Evolutionary conservation across 2,113 vertebrate species (phyloP), one percentile per base, ranked within the genome.

Genomic region (Hippocampus barbouri): DNA sequence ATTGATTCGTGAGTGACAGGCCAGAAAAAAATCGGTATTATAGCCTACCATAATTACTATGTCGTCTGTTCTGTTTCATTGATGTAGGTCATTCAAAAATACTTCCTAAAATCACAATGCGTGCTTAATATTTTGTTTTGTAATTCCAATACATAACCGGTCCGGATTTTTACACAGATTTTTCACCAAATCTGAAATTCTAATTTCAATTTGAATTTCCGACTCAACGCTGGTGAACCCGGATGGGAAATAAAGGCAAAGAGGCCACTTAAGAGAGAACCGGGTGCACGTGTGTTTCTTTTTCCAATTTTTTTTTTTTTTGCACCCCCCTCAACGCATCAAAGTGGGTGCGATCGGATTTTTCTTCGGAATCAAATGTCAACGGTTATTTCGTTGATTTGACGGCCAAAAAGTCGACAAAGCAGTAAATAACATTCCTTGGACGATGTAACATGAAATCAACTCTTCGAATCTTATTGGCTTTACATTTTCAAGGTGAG

Each of bases 221-320:
- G 21, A n/a, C 15, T 20, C 4, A 1, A 51, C 6, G 53, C 53
- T n/a, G 53, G 18, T 20, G 18, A 7, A 54, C 3, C 21, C 53
- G 8, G 20, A 54, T n/a, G 53, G 6, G 21, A n/a, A 10, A n/a
- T 53, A 53, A 20, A 53, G 20, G 20, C 1, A 53, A 74, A 23
- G 30, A 67, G 72, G 73, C 75, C 78, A 89, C 80, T 88, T 82
- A 82, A 82, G 79, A 68, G 69, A 74, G 79, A 84, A 87, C 27
- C 70, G 79, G 74, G 69, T 79, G 78, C 87, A 89, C 82, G 72
- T 86, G 79, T 78, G 78, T 76, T 20, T 41, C 27, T 14, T 63
- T 16, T 2, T 63, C 23, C 38, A 16, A 23, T n/a, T 10, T 54
- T 21, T n/a, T 47, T 14, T 45, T 11, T 16, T 16, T 49, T 49